A percentile compares a stretch with the other conserved stretches of the same genome.
Conservation (phyloP, 2,113 vertebrate genomes). For the Rostratula benghalensis region DNA sequence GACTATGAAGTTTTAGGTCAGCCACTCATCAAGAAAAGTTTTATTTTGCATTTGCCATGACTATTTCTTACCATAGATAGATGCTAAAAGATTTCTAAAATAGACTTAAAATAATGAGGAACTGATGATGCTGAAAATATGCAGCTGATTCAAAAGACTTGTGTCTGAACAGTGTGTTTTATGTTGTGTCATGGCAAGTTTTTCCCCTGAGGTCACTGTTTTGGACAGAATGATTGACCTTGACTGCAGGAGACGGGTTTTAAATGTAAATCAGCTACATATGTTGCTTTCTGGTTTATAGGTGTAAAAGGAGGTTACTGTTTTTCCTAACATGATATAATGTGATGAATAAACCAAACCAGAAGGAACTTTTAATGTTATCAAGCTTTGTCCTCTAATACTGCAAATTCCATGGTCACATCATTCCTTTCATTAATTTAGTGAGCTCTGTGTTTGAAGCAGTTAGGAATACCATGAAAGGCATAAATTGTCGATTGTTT, state of each 20-base stretch:
- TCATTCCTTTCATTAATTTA: background rate
- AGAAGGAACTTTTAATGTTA: background rate
- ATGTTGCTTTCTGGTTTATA: background rate
- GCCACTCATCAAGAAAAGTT: background rate
- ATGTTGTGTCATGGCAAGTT: background rate
- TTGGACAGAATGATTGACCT: slow-evolving; percentile 3
- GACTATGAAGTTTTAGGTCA: slow-evolving; percentile 3
- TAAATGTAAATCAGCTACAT: background rate
- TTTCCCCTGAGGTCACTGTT: background rate
- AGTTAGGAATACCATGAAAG: background rate
- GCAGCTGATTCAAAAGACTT: background rate
- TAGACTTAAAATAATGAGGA: slow-evolving; percentile 59
- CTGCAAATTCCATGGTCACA: background rate
- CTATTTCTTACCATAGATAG: background rate
- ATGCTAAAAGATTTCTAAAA: background rate
- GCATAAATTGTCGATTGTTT: background rate
- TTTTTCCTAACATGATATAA: background rate
- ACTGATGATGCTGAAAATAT: background rate
- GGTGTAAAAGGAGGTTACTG: background rate
- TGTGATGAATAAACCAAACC: background rate
- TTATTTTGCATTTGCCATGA: background rate
- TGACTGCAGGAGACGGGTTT: background rate
- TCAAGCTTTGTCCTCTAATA: background rate
- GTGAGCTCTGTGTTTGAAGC: background rate
- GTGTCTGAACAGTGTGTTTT: background rate